These are phyloP conservation scores for Marmota monax DNA, from an alignment of 2,113 vertebrate genomes.

Conservation along the genomic window DNA sequence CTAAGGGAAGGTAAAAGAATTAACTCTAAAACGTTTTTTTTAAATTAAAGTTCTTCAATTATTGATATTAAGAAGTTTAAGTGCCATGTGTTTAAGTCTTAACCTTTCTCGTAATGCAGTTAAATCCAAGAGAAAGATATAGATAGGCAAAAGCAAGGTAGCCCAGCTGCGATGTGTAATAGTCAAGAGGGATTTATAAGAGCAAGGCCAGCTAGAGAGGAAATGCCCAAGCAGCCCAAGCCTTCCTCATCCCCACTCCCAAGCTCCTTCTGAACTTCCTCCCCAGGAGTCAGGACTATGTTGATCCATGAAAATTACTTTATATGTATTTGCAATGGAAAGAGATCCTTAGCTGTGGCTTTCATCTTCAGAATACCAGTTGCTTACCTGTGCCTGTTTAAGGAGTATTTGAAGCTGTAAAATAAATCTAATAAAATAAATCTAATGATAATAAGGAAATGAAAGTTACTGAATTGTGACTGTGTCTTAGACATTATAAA, in stretches of 20 bases:
- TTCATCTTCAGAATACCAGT: neutral
- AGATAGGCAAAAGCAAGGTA: neutral
- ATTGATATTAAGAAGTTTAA: constrained; percentile 23
- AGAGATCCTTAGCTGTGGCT: neutral
- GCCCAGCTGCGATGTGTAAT: neutral
- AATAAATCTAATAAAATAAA: no score
- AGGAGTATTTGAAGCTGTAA: neutral
- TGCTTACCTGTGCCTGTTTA: neutral
- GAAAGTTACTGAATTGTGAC: neutral
- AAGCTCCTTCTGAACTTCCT: neutral
- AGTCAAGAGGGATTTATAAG: neutral
- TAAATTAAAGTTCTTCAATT: neutral
- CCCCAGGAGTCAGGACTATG: neutral
- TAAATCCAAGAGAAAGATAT: neutral
- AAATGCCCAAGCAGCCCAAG: neutral
- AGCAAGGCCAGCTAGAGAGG: neutral
- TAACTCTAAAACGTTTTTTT: neutral
- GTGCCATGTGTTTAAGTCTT: neutral
- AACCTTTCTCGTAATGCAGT: neutral
- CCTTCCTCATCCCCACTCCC: neutral
- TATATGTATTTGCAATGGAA: constrained; percentile 22
- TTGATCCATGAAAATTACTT: neutral
- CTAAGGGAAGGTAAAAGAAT: neutral
- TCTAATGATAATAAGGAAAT: neutral
- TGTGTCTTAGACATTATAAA: neutral